A percentile compares a stretch with the other conserved stretches of the same genome.
These are phyloP conservation scores for Anguilla anguilla DNA, from an alignment of 2,797 vertebrate species.

Conservation along the genomic window DNA sequence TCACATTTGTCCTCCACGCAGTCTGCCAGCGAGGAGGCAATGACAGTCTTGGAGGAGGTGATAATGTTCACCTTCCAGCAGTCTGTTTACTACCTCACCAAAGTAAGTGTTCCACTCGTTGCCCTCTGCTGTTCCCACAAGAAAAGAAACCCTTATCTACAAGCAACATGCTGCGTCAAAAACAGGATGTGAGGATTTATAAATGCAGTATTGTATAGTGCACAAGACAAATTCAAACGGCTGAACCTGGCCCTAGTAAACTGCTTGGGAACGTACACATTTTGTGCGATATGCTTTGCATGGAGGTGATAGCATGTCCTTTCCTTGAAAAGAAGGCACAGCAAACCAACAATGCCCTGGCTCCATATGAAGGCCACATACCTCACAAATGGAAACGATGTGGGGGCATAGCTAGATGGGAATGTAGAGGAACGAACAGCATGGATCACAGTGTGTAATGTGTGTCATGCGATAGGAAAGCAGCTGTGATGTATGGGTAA, in stretches of 20 bases:
- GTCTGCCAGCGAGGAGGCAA: conserved; percentile 72
- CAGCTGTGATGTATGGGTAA: not conserved
- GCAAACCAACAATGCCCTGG: not conserved
- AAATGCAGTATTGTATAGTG: not conserved
- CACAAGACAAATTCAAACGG: not conserved
- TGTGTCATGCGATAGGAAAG: not conserved
- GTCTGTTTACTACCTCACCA: conserved; percentile 81
- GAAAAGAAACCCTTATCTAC: not conserved
- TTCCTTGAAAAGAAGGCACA: not conserved
- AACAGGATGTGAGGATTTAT: not conserved
- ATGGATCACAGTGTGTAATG: not conserved
- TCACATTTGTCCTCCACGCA: conserved; percentile 61
- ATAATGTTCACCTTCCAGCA: conserved; percentile 82
- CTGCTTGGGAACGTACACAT: not conserved
- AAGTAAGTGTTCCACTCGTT: conserved; percentile 61
- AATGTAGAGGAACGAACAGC: conserved; percentile 3
- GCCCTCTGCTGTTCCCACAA: conserved; percentile 1
- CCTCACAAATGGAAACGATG: conserved; percentile 24
- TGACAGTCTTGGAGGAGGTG: conserved; percentile 77
- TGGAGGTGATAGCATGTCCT: not conserved
- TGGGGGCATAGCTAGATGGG: conserved; percentile 16
- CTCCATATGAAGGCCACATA: not conserved
- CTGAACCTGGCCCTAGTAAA: not conserved
- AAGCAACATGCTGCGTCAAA: not conserved
- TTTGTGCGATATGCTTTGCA: not conserved